Base-by-base conservation (phyloP, 2,888 invertebrate genomes). In the Scelioninae gen. 2 region DNA sequence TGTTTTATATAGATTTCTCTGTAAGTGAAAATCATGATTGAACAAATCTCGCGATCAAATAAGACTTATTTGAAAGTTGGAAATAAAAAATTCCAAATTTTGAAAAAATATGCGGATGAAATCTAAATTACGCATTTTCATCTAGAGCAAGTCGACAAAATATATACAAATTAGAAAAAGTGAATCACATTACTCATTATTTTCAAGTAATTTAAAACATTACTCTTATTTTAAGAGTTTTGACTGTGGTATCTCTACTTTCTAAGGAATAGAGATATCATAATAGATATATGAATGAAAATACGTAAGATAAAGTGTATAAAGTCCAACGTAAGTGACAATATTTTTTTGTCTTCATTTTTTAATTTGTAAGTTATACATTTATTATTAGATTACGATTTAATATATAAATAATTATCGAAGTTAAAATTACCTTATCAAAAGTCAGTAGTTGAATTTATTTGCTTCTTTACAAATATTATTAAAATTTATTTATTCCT, bases 11-110 rank as follows among this genome's bases (percentile, higher is more conserved):
- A 41, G 39, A 55, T 55, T 69, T 61, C n/a, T 15, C 15, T 33
- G 31, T 69, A 69, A 69, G 48, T 37, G 53, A 69, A 69, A 69
- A 55, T 46, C 41, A 63, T 52, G 41, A 68, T 52, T 60, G 65
- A 55, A 41, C 50, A 41, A 55, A 65, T 55, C 18, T 25, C 16
- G 18, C 48, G n/a, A 25, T 37, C 31, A 48, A 55, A 55, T 37
- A 48, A 15, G 13, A 28, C 19, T 55, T 55, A 55, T 55, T 55
- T 39, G 48, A 46, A 55, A 65, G 52, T 25, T 52, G 11, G 0
- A 18, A 7, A 9, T 6, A 6, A 41, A 55, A 55, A 28, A 13
- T 2, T 16, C 10, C n/a, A 7, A 5, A 1, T n/a, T 2, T n/a
- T 19, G 10, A 16, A 19, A 35, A 52, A 22, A 37, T 11, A 11